Conservation (phyloP, 1,140 invertebrate genomes). For the Caenorhabditis latens region DNA sequence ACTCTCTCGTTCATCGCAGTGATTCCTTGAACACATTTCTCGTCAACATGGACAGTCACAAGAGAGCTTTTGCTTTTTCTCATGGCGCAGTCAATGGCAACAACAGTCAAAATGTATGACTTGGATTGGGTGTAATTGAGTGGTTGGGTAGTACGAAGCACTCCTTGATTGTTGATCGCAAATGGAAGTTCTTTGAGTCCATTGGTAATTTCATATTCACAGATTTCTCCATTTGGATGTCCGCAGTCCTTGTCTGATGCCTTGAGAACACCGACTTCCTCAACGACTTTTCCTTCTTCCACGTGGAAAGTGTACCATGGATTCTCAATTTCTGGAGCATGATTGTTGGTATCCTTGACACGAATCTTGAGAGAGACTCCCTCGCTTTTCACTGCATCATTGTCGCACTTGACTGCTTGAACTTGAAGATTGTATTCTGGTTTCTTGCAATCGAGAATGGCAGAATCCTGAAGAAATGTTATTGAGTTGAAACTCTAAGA, state of each 20-base stretch:
- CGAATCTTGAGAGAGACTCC: constrained; percentile 73
- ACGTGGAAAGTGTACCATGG: constrained; percentile 77
- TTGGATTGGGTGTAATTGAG: constrained; percentile 72
- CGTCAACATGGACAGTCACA: constrained; percentile 75
- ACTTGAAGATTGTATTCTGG: constrained; percentile 68
- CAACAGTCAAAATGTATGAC: constrained; percentile 76
- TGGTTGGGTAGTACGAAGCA: constrained; percentile 71
- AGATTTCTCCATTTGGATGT: constrained; percentile 76
- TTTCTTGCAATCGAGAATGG: constrained; percentile 72
- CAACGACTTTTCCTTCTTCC: constrained; percentile 70
- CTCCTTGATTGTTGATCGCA: constrained; percentile 73
- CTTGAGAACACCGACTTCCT: constrained; percentile 72
- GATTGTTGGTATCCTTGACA: constrained; percentile 77
- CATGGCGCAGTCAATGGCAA: constrained; percentile 77
- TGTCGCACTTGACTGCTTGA: constrained; percentile 73
- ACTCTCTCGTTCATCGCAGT: constrained; percentile 59
- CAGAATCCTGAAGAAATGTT: constrained; percentile 54
- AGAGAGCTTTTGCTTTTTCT: constrained; percentile 74
- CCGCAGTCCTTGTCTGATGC: constrained; percentile 75
- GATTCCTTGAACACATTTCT: constrained; percentile 70
- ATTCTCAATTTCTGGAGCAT: constrained; percentile 76
- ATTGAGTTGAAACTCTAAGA: neutral
- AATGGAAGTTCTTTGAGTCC: constrained; percentile 75
- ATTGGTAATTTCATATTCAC: constrained; percentile 77
- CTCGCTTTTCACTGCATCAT: constrained; percentile 71